phyloP scores from a whole-genome alignment of 2,797 vertebrate genomes.

The Perodicticus potto region DNA sequence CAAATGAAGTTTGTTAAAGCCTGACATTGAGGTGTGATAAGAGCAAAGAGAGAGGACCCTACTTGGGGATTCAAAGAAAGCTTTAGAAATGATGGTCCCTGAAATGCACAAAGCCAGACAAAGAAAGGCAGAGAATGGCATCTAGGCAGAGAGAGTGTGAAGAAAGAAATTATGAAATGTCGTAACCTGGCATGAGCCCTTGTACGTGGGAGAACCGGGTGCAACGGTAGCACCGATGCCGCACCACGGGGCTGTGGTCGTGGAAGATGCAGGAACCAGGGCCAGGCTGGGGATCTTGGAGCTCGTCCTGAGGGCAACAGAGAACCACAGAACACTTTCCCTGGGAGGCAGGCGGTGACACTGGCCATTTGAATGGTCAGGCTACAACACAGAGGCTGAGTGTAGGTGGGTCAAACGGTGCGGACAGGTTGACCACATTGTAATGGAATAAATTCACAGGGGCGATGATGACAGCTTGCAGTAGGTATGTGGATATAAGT shows the following conservation, averaged over 20 bases:
- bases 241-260: too few species aligned
- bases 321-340: not conserved
- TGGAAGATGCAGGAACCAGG: not conserved
- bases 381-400: not conserved
- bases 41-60: not conserved
- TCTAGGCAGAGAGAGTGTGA: not conserved
- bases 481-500: not conserved
- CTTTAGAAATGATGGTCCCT: not conserved
- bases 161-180: fast-evolving
- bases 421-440: not conserved
- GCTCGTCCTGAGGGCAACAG: not conserved
- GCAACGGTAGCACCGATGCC: not conserved
- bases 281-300: not conserved
- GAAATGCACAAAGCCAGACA: not conserved
- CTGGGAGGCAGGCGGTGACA: too few species aligned
- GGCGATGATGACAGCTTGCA: not conserved
- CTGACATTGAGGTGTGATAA: not conserved
- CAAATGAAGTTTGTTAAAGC: not conserved
- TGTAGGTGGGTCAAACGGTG: not conserved
- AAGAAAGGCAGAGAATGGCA: not conserved
- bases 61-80: not conserved
- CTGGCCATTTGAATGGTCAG: not conserved
- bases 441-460: not conserved
- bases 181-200: not conserved
- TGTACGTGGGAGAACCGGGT: not conserved